Conservation (phyloP, 2,888 invertebrate species). For the Lithophane ornitopus region DNA sequence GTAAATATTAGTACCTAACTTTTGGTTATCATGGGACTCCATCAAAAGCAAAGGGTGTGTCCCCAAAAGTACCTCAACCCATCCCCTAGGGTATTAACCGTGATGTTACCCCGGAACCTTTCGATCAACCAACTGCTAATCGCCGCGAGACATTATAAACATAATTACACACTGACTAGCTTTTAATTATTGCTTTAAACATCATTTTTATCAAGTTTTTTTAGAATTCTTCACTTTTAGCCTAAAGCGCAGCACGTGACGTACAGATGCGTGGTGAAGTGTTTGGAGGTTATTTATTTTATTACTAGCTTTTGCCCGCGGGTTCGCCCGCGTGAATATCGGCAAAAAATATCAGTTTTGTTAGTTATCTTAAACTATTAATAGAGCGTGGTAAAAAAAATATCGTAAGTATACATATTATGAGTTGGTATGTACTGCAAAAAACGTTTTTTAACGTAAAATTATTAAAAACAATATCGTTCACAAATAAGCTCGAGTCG, state of each 20-base stretch:
- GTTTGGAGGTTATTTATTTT: constrained; percentile 7
- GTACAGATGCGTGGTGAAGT: constrained; percentile 38
- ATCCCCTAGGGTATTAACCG: constrained; percentile 25
- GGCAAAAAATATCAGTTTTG: background rate
- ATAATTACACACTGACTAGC: constrained; percentile 61
- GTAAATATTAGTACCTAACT: background rate
- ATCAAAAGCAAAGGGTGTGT: constrained; percentile 45
- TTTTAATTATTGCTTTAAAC: constrained; percentile 67
- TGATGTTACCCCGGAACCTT: constrained; percentile 55
- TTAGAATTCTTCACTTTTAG: constrained; percentile 44
- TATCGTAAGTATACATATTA: background rate
- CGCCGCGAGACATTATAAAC: constrained; percentile 65
- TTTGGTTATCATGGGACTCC: background rate
- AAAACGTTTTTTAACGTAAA: background rate
- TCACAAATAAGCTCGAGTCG: background rate
- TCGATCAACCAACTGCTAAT: constrained; percentile 63
- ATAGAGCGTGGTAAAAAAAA: background rate
- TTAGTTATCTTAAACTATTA: background rate
- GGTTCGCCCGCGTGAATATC: no score
- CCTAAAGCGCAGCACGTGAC: constrained; percentile 65
- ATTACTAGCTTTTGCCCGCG: background rate
- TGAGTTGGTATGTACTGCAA: background rate
- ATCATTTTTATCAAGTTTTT: constrained; percentile 66
- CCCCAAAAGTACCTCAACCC: constrained; percentile 19
- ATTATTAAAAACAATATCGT: constrained; percentile 15